Evolutionary conservation across 2,113 vertebrate species (phyloP).

Genomic region (Thomomys bottae): DNA sequence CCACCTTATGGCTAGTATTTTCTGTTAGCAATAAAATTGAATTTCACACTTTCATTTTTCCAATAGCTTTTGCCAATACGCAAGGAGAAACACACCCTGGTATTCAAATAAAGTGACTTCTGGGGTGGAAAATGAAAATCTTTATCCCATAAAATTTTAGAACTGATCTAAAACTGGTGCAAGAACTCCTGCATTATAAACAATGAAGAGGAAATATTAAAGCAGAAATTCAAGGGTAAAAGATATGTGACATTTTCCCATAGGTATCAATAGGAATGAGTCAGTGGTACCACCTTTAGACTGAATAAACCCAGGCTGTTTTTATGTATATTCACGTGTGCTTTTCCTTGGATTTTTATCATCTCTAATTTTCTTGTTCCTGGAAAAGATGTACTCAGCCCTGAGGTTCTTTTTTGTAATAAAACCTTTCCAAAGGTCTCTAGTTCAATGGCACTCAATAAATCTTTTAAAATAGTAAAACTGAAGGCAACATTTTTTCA

Average conservation of each 20-base stretch:
- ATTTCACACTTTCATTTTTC: constrained; percentile 84
- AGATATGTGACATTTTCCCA: not conserved
- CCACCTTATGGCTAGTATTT: constrained; percentile 84
- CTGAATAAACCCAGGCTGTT: constrained; percentile 1
- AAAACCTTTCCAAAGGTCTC: constrained; percentile 65
- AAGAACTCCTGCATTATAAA: not conserved
- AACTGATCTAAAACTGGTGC: constrained; percentile 53
- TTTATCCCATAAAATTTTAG: constrained; percentile 71
- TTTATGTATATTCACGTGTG: not conserved
- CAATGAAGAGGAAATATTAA: constrained; percentile 11
- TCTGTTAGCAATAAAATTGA: constrained; percentile 84
- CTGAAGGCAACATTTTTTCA: constrained; percentile 52
- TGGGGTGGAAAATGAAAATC: constrained; percentile 78
- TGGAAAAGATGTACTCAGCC: constrained; percentile 58
- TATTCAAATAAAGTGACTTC: constrained; percentile 81
- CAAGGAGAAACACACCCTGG: constrained; percentile 81
- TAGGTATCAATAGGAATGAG: not conserved
- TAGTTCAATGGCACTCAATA: constrained; percentile 67
- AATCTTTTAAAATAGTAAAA: constrained; percentile 71
- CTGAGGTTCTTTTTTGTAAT: constrained; percentile 52
- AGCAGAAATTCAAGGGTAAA: not conserved
- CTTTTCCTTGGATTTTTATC: constrained; percentile 36
- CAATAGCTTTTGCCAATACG: constrained; percentile 79
- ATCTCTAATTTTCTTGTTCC: constrained; percentile 63
- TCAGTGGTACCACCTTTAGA: not conserved